Conservation (phyloP, 2,797 vertebrate species). For the Pseudotriccus pelzelni region DNA sequence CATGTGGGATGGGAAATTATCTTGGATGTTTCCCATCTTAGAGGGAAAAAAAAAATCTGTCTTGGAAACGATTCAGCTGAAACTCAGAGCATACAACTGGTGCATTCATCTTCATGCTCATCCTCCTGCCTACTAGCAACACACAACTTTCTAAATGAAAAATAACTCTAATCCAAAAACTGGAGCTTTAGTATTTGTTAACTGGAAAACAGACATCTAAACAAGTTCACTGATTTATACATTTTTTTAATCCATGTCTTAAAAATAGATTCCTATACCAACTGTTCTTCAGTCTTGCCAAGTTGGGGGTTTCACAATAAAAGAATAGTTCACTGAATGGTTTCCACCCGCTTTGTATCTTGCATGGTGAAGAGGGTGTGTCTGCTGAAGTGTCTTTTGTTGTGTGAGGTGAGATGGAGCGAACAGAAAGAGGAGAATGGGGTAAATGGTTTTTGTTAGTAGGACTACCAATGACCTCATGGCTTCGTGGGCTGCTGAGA, state of each 20-base stretch:
- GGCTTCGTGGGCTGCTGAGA: background rate
- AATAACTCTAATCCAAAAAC: background rate
- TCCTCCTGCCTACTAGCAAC: background rate
- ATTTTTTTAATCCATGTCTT: background rate
- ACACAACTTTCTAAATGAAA: background rate
- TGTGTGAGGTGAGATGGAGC: background rate
- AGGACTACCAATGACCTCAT: background rate
- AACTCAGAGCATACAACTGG: background rate
- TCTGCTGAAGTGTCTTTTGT: background rate
- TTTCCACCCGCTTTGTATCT: background rate
- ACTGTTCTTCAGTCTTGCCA: background rate
- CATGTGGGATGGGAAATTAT: conserved; percentile 36
- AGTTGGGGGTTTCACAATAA: background rate
- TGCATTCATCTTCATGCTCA: background rate
- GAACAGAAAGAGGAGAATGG: background rate
- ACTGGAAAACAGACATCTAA: background rate
- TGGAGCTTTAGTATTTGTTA: background rate
- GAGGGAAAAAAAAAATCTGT: background rate
- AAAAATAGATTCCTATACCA: background rate
- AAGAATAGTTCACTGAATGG: background rate
- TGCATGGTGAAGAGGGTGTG: background rate
- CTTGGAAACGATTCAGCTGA: background rate
- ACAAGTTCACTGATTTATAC: background rate
- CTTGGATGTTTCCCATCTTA: conserved; percentile 13
- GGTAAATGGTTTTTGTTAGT: background rate